Conservation (phyloP, 1,140 invertebrate genomes). For the Pseudomyrmex flavicornis region DNA sequence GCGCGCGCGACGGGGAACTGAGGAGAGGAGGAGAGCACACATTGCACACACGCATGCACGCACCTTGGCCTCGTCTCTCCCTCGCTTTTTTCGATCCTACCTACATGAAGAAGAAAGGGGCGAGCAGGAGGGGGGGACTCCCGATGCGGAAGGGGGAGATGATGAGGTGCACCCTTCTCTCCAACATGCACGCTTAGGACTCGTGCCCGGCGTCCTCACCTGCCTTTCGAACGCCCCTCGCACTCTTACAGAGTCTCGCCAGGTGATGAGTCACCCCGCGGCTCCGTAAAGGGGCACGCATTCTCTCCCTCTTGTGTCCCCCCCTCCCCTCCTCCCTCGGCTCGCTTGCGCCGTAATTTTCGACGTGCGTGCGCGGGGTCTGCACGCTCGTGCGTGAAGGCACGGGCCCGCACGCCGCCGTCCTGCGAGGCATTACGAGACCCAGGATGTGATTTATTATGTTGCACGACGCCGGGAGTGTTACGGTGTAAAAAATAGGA, state of each 20-base stretch:
- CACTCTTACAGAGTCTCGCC: conserved; percentile 74
- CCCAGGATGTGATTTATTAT: conserved; percentile 66
- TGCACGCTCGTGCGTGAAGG: conserved; percentile 69
- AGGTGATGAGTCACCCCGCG: conserved; percentile 84
- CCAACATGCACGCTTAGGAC: conserved; percentile 52
- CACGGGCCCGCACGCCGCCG: conserved; percentile 39
- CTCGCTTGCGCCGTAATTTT: conserved; percentile 69
- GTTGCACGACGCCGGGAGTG: background rate
- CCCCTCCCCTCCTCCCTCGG: background rate
- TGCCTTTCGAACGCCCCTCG: conserved; percentile 73
- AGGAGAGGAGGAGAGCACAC: background rate
- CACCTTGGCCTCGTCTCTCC: conserved; percentile 38
- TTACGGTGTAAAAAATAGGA: conserved; percentile 14
- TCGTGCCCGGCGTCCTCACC: conserved; percentile 78
- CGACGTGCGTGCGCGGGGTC: conserved; percentile 60
- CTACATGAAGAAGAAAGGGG: conserved; percentile 17
- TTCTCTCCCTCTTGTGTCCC: too few relatives aligned
- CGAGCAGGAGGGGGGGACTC: background rate
- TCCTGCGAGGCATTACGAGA: conserved; percentile 20
- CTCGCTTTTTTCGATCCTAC: conserved; percentile 26
- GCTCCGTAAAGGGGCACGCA: conserved; percentile 59
- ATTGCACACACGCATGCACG: conserved; percentile 29
- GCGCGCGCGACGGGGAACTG: conserved; percentile 15
- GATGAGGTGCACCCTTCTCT: conserved; percentile 47
- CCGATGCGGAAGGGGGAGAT: conserved; percentile 24